Evolutionary conservation across 2,888 invertebrate genomes (phyloP), one percentile per base, ranked within the genome.

Genomic region (Calameuta idolon): DNA sequence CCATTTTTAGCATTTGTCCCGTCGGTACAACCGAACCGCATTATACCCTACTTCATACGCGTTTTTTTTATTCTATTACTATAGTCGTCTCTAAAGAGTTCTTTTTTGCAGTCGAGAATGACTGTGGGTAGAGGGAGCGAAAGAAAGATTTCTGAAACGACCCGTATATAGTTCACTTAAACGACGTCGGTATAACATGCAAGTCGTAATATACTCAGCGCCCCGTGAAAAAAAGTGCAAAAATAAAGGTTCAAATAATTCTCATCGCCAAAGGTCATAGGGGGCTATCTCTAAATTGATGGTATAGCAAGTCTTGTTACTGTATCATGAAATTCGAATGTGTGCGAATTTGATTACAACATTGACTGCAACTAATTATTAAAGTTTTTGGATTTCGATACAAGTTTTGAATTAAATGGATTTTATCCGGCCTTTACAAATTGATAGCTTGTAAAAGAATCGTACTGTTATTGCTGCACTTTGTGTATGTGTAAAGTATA

Each of bases 191-290:
- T 23, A 23, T 55, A 23, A 23, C 55, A 55, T 9, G 55, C 55
- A 23, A 55, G 55, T 55, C 55, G 1, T 23, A 23, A 55, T 55
- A 23, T 23, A 23, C 37, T 37, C 4, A 37, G 55, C 9, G 55
- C 55, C 23, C 15, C 2, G 55, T 35, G 23, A 9, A 9, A 23
- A 23, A 23, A 55, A 55, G 15, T 15, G 15, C 5, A 40, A 40
- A 40, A 40, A 40, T 40, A 40, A 40, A 40, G 40, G 23, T 23
- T 23, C 55, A 55, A 55, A 55, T 55, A 55, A 23, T 55, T 81
- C 82, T 77, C 77, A 76, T 78, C 75, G 78, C 69, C 73, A 83
- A 83, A 85, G 82, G 82, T 81, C 81, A 80, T 35, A 73, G 23
- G 15, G 69, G 74, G 35, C 69, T 69, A 34, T 73, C 37, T 34